These are phyloP conservation scores for Achroia grisella DNA, from an alignment of 1,140 invertebrate species.

Conservation along the genomic window DNA sequence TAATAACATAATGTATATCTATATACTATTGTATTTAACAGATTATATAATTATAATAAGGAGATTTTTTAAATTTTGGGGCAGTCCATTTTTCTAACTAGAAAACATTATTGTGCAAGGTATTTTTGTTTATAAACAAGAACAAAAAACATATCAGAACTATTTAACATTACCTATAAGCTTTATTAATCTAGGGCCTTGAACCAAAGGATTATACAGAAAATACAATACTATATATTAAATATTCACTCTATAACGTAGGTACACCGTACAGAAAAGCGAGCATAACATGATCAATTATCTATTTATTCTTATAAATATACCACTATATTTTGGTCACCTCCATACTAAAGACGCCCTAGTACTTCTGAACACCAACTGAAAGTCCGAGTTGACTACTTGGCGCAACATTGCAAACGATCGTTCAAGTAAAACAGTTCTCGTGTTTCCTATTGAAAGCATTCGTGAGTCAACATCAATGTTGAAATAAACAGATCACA, in stretches of 20 bases:
- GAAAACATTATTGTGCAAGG: no score
- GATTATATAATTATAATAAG: no score
- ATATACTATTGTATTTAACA: no score
- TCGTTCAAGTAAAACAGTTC: slow-evolving; percentile 60
- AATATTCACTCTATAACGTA: no score
- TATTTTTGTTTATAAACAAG: no score
- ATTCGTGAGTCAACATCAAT: slow-evolving; percentile 38
- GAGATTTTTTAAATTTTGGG: no score
- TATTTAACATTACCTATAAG: no score
- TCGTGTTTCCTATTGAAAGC: slow-evolving; percentile 46
- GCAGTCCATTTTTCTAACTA: no score
- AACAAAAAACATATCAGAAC: no score
- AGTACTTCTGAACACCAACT: not conserved
- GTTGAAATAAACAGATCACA: slow-evolving; percentile 23
- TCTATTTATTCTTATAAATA: not conserved
- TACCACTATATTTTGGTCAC: not conserved
- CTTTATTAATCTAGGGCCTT: no score
- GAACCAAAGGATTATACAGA: not conserved
- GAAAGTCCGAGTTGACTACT: slow-evolving; percentile 24
- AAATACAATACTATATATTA: no score
- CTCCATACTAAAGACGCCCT: not conserved
- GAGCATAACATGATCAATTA: not conserved
- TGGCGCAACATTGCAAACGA: slow-evolving; percentile 25
- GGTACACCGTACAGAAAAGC: not conserved
- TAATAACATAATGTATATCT: no score